Evolutionary conservation across 2,888 invertebrate genomes (phyloP), one percentile per base, ranked within the genome.

Genomic region (Lacanobia wlatinum): DNA sequence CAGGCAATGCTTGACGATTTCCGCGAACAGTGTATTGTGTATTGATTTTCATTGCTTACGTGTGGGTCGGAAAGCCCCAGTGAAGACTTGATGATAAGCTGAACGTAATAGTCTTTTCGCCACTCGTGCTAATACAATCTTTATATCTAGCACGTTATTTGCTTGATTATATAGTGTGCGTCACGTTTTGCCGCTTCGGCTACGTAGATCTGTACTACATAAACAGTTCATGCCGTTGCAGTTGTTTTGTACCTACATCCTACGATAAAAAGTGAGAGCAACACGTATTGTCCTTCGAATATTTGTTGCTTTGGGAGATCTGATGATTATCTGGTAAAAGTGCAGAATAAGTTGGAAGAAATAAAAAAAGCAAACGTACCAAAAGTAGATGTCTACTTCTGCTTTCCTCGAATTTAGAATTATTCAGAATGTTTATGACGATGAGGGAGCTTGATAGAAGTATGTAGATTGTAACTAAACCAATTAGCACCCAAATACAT

Each of bases 161-260:
- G 38, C 21, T 53, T 67, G 48, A 56, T 70, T 68, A 58, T 52
- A 66, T 64, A 48, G 73, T 70, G 43, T 65, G 53, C 67, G 80
- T 77, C 80, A 80, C 77, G 80, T 77, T 80, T 70, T 46, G n/a
- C 64, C 21, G 58, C 66, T 71, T 63, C 79, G 70, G 53, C 66
- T 73, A 80, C 77, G 77, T 80, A 73, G 69, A 70, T 56, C 56
- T 59, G 63, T 50, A 63, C 56, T 80, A 50, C 53, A 28, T 77
- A 70, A 66, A 60, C 62, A 62, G 28, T 60, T 43, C 52, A 46
- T 70, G 50, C 48, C 69, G 40, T 16, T 59, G 58, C 68, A 63
- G 34, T 16, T 59, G 55, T 68, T 59, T 66, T 18, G 62, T 59
- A 76, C n/a, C n/a, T n/a, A n/a, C 43, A 59, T 73, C 63, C 52